These are phyloP conservation scores for Hesperia comma DNA, from an alignment of 2,888 invertebrate genomes.

Conservation along the genomic window DNA sequence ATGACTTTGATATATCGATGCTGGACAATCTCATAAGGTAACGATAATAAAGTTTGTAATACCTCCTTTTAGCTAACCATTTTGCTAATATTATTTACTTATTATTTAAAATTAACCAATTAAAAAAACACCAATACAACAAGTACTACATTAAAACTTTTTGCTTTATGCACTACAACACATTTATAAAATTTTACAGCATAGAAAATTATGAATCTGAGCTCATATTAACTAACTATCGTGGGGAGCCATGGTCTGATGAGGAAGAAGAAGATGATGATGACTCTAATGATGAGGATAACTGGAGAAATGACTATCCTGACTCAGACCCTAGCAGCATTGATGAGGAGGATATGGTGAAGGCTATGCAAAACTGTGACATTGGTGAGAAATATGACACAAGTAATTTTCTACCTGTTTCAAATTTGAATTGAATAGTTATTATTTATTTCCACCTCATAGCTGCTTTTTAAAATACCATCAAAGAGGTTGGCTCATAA, in stretches of 20 bases:
- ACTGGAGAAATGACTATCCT: constrained; percentile 91
- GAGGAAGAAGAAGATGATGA: constrained; percentile 79
- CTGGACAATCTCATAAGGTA: constrained; percentile 74
- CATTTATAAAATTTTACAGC: constrained; percentile 56
- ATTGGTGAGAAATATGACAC: constrained; percentile 54
- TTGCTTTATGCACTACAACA: too few species aligned
- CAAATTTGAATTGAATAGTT: too few species aligned
- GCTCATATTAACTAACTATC: constrained; percentile 61
- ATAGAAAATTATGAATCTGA: constrained; percentile 72
- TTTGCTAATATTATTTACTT: too few species aligned
- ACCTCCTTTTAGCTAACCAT: too few species aligned
- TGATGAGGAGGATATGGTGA: constrained; percentile 85
- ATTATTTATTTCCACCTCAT: too few species aligned
- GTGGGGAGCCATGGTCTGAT: constrained; percentile 55
- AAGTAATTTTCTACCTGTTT: too few species aligned
- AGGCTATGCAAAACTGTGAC: constrained; percentile 79
- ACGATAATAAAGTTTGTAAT: not conserved
- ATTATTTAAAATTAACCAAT: too few species aligned
- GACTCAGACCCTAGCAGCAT: constrained; percentile 86
- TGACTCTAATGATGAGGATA: constrained; percentile 91
- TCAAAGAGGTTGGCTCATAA: too few species aligned
- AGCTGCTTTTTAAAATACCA: too few species aligned
- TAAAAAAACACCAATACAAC: too few species aligned
- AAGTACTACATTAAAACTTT: too few species aligned
- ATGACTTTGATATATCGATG: constrained; percentile 73